Conservation (phyloP, 2,888 invertebrate species). For the Odontothrips loti region DNA sequence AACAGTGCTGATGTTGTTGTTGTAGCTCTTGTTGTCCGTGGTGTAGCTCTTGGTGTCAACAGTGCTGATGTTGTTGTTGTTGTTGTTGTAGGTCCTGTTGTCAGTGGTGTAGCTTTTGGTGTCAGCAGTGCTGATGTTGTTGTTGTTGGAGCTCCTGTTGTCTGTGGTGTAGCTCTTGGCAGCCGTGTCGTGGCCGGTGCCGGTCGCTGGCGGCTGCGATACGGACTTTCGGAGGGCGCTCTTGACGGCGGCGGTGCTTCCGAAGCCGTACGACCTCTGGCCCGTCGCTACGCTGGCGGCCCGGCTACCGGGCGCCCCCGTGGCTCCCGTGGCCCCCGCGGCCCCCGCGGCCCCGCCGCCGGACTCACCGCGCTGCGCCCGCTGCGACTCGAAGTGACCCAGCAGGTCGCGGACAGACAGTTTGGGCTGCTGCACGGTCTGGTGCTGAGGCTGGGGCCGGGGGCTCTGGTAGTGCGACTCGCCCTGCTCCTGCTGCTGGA, state of each 20-base stretch:
- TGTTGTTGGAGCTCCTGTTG: neutral
- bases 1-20: neutral
- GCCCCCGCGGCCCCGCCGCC: neutral
- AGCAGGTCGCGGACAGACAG: conserved; percentile 7
- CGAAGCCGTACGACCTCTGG: conserved; percentile 12
- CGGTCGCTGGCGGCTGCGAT: neutral
- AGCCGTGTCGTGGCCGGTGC: neutral
- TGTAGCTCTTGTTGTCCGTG: neutral
- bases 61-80: neutral
- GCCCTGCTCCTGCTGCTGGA: neutral
- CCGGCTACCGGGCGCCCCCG: neutral
- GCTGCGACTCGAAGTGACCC: conserved; percentile 3
- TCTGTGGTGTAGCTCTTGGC: neutral
- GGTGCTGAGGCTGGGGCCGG: neutral
- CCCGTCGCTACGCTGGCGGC: neutral
- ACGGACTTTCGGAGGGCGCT: neutral
- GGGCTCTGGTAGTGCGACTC: neutral
- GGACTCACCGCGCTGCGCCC: neutral
- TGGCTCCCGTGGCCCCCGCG: neutral
- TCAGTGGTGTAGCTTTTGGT: neutral
- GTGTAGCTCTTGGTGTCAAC: neutral
- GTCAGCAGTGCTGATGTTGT: neutral
- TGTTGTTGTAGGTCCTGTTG: neutral
- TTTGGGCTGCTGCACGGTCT: neutral
- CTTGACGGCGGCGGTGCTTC: conserved; percentile 13